phyloP scores from a whole-genome alignment of 2,888 invertebrate genomes.

The Drosophila rubida region DNA sequence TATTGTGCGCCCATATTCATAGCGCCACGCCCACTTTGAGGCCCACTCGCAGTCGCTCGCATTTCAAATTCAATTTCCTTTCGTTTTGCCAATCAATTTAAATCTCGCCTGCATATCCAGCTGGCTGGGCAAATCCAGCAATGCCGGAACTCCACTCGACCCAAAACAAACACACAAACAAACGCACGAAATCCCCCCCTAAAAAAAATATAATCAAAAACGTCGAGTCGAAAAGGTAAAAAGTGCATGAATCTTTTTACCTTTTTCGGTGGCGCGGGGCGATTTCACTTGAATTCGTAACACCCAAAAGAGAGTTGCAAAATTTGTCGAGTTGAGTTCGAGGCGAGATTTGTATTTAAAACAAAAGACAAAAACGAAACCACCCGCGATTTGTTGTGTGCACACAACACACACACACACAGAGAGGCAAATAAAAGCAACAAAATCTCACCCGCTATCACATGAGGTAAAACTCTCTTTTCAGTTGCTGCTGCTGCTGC shows the following conservation, averaged over 20 bases:
- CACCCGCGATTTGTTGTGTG: constrained; percentile 72
- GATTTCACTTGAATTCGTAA: constrained; percentile 79
- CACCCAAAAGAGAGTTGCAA: constrained; percentile 69
- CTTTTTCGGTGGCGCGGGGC: constrained; percentile 48
- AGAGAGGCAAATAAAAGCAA: constrained; percentile 6
- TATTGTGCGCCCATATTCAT: background rate
- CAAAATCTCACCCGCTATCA: constrained; percentile 70
- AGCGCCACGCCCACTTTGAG: background rate
- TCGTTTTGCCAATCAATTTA: constrained; percentile 74
- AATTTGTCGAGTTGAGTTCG: constrained; percentile 48
- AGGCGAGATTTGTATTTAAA: constrained; percentile 62
- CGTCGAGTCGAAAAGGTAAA: constrained; percentile 30
- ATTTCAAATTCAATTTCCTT: constrained; percentile 76
- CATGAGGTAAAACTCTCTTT: constrained; percentile 65
- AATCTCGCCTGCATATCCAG: constrained; percentile 57
- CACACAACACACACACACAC: constrained; percentile 27
- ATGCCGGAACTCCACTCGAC: constrained; percentile 69
- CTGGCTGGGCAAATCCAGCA: constrained; percentile 58
- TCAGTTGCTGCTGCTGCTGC: constrained; percentile 45
- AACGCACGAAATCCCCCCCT: background rate
- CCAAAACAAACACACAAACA: constrained; percentile 58
- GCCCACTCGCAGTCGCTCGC: background rate
- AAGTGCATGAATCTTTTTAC: constrained; percentile 72
- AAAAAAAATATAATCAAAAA: constrained; percentile 37
- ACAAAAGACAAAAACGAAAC: constrained; percentile 71